Conservation (phyloP, 2,888 invertebrate genomes). For the Nasonovia ribisnigri region DNA sequence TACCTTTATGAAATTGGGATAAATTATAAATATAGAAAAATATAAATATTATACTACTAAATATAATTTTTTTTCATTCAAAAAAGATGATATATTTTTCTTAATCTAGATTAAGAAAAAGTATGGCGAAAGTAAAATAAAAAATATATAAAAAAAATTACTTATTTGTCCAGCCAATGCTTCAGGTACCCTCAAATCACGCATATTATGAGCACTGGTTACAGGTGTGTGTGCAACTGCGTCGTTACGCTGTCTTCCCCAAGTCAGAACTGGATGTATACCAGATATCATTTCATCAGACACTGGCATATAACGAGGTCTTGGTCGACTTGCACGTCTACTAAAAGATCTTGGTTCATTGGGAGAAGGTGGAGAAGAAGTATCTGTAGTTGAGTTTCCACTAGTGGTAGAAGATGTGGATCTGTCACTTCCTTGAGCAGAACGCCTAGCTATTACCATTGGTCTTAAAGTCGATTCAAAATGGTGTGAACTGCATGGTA, state of each 20-base stretch:
- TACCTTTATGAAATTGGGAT: neutral
- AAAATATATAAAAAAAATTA: constrained; percentile 3
- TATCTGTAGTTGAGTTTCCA: constrained; percentile 15
- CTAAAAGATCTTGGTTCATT: constrained; percentile 23
- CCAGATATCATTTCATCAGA: neutral
- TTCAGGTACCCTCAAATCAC: neutral
- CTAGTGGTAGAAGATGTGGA: constrained; percentile 59
- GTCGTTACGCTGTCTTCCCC: constrained; percentile 51
- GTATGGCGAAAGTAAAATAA: too few species aligned
- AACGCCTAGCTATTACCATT: constrained; percentile 64
- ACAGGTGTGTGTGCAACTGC: neutral
- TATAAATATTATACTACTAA: neutral
- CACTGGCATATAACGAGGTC: constrained; percentile 3
- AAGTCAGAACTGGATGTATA: constrained; percentile 45
- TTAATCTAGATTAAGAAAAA: neutral
- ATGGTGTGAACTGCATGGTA: constrained; percentile 82
- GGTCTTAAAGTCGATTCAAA: constrained; percentile 70
- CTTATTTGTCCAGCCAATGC: constrained; percentile 45
- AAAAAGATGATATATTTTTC: neutral
- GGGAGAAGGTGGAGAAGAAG: constrained; percentile 1
- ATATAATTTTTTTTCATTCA: neutral
- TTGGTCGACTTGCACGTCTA: constrained; percentile 24
- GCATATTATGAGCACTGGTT: too few species aligned
- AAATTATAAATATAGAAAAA: neutral
- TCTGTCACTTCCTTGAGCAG: constrained; percentile 36